phyloP scores from a whole-genome alignment of 2,797 vertebrate genomes.

The Molossus molossus region DNA sequence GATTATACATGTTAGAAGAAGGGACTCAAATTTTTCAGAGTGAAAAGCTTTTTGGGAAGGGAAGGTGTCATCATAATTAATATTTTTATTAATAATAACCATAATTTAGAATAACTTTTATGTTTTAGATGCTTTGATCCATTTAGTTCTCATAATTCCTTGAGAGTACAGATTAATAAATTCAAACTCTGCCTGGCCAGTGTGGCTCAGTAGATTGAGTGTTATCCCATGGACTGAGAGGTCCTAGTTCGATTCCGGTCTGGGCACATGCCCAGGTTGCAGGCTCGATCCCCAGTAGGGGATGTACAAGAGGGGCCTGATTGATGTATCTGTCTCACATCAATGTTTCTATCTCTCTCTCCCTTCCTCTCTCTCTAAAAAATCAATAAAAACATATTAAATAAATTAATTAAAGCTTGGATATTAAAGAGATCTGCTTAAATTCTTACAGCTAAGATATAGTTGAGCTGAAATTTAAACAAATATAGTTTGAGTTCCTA shows the following conservation, averaged over 20 bases:
- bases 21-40: slow-evolving; percentile 47
- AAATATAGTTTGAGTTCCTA: slow-evolving; percentile 11
- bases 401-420: slow-evolving; percentile 34
- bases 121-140: neutral
- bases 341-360: no score
- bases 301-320: no score
- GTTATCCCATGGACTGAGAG: no score
- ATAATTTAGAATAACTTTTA: neutral
- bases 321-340: no score
- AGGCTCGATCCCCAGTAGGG: no score
- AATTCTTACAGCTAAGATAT: slow-evolving; percentile 57
- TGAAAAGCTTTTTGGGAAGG: slow-evolving; percentile 40
- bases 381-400: no score
- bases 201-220: no score
- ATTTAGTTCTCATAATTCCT: slow-evolving; percentile 39
- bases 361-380: no score
- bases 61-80: slow-evolving; percentile 29
- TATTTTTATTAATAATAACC: slow-evolving; percentile 24
- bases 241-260: no score
- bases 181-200: slow-evolving; percentile 2
- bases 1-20: slow-evolving; percentile 14
- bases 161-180: slow-evolving; percentile 51
- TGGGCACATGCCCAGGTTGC: no score
- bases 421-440: slow-evolving; percentile 50
- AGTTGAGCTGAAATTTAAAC: slow-evolving; percentile 54